A percentile compares a stretch with the other conserved stretches of the same genome.
phyloP scores from a whole-genome alignment of 2,797 vertebrate genomes.

The Coregonus suidteri region DNA sequence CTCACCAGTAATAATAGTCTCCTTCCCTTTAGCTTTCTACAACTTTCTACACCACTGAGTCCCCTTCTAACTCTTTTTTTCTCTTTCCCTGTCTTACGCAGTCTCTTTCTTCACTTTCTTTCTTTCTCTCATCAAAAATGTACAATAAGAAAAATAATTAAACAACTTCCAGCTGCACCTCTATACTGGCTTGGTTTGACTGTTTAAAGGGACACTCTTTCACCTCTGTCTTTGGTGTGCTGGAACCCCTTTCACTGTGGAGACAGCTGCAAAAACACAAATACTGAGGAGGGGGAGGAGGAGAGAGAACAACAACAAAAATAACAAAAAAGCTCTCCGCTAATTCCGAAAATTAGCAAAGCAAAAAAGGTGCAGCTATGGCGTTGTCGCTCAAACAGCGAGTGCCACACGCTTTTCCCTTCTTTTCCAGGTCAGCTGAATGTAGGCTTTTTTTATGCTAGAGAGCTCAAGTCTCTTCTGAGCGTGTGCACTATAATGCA shows the following conservation, averaged over 20 bases:
- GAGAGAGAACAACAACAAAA: slow-evolving; percentile 48
- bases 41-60: slow-evolving; percentile 58
- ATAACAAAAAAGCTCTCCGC: slow-evolving; percentile 61
- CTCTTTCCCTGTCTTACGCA: slow-evolving; percentile 25
- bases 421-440: slow-evolving; percentile 70
- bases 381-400: slow-evolving; percentile 59
- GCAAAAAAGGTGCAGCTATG: slow-evolving; percentile 67
- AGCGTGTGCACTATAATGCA: slow-evolving; percentile 82
- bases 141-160: slow-evolving; percentile 36
- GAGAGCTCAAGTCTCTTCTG: slow-evolving; percentile 69
- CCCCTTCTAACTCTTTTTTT: slow-evolving; percentile 46
- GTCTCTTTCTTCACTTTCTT: slow-evolving; percentile 31
- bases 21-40: neutral
- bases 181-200: slow-evolving; percentile 66
- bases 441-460: slow-evolving; percentile 75
- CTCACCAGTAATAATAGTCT: neutral
- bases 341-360: slow-evolving; percentile 74
- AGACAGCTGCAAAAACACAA: slow-evolving; percentile 55
- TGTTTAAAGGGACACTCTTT: slow-evolving; percentile 78
- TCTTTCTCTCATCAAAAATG: slow-evolving; percentile 53
- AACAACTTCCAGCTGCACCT: slow-evolving; percentile 56
- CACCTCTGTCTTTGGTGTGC: slow-evolving; percentile 79
- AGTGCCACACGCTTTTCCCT: slow-evolving; percentile 58
- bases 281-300: slow-evolving; percentile 57
- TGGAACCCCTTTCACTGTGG: slow-evolving; percentile 63